Base-by-base conservation (phyloP, 1,140 invertebrate species). In the Tenebrio molitor region DNA sequence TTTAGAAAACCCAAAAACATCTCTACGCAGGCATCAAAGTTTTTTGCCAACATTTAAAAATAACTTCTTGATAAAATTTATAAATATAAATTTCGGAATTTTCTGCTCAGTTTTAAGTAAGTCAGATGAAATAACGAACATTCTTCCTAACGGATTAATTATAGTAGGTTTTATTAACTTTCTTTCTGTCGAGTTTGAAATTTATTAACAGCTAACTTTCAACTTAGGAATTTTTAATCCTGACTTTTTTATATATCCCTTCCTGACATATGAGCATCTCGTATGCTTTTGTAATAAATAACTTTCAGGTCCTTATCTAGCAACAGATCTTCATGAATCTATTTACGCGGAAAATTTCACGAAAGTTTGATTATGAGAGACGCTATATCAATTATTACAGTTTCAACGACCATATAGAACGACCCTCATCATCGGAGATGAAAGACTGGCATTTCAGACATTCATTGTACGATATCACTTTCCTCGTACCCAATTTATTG, bases 361-460 rank as follows among this genome's bases (percentile, higher is more conserved):
- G 50, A 58, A 58, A 58, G 50, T 58, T 58, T 58, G 50, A 58
- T 58, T 23, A 58, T 29, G 12, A 23, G 23, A 17, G 10, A 17
- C 12, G 50, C 50, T 58, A 17, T 58, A 58, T 58, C 50, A 58
- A 58, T 58, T 58, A 58, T 58, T 58, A 58, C 50, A 58, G 50
- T 58, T 58, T 58, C 21, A 58, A 58, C 50, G 29, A 23, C 21
- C 50, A 58, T 58, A 58, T 58, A 58, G 50, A 58, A 58, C 25
- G 50, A 58, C 50, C 50, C 50, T 58, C 50, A 58, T 58, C 50
- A 58, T 58, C 21, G 29, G 23, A 23, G 50, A 58, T 58, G 50
- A 58, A 58, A 58, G 50, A 58, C 50, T 58, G 50, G 50, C 50
- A 33, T 58, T 58, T 58, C 50, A 58, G 50, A 58, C 50, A 29